Percentiles rank a stretch among this genome's conserved stretches.
Conservation (phyloP, 2,113 vertebrate genomes). For the Euleptes europaea region DNA sequence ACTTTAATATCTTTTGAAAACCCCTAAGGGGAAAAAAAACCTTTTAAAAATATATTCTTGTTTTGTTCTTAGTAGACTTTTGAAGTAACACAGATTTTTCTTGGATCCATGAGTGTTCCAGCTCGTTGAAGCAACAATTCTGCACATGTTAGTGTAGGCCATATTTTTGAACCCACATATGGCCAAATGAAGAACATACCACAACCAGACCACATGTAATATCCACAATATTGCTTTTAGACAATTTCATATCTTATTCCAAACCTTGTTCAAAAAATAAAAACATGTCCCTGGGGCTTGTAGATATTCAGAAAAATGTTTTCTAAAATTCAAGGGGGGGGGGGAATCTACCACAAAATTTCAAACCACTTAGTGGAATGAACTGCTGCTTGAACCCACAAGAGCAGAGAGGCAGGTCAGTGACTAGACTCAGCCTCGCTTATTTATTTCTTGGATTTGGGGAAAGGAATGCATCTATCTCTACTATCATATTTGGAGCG, state of each 20-base stretch:
- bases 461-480: background rate
- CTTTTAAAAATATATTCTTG: background rate
- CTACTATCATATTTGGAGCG: background rate
- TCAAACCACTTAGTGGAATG: too few species aligned
- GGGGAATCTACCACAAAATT: too few species aligned
- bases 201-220: too few species aligned
- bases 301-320: too few species aligned
- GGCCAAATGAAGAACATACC: background rate
- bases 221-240: background rate
- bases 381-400: too few species aligned
- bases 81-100: background rate
- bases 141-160: background rate
- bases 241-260: too few species aligned
- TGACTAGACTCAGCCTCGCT: background rate
- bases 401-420: background rate
- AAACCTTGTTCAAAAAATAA: too few species aligned
- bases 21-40: constrained; percentile 75
- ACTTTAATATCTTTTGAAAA: constrained; percentile 99
- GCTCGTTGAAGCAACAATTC: background rate
- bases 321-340: too few species aligned
- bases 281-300: too few species aligned
- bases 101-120: background rate
- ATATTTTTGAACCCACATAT: background rate
- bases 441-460: background rate
- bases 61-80: background rate